phyloP scores from a whole-genome alignment of 2,888 invertebrate species.

The Alloscopus bannaensis region DNA sequence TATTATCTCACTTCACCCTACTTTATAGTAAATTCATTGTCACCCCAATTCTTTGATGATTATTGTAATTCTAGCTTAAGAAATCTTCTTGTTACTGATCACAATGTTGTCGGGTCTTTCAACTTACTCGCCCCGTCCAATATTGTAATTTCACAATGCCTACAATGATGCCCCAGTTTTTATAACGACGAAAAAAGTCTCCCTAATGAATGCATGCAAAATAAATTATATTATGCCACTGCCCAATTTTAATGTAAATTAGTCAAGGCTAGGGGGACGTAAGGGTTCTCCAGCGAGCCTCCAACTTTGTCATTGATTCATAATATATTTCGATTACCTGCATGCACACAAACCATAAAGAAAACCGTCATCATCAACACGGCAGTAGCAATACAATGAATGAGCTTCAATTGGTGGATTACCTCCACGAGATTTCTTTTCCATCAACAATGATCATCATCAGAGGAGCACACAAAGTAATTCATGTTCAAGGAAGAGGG shows the following conservation, averaged over 20 bases:
- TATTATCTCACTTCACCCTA: no score
- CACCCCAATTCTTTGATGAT: no score
- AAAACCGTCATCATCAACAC: constrained; percentile 6
- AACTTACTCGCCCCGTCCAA: no score
- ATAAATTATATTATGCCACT: no score
- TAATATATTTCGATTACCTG: not conserved
- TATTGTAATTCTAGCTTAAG: no score
- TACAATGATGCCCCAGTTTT: no score
- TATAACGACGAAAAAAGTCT: no score
- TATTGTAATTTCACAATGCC: no score
- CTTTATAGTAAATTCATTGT: no score
- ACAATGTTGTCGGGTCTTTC: no score
- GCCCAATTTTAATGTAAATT: constrained; percentile 25
- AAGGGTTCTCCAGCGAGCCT: not conserved
- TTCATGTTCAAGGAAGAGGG: constrained; percentile 34
- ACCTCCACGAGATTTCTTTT: constrained; percentile 51
- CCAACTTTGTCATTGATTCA: not conserved
- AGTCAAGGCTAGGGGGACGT: constrained; percentile 11
- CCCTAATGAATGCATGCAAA: constrained; percentile 1
- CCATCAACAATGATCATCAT: constrained; percentile 19
- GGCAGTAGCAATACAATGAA: not conserved
- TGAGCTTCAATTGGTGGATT: not conserved
- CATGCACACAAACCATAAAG: not conserved
- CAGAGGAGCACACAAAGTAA: constrained; percentile 34
- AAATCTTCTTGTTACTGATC: no score